Base-by-base conservation (phyloP, 1,140 invertebrate genomes). In the Dendroctonus valens region DNA sequence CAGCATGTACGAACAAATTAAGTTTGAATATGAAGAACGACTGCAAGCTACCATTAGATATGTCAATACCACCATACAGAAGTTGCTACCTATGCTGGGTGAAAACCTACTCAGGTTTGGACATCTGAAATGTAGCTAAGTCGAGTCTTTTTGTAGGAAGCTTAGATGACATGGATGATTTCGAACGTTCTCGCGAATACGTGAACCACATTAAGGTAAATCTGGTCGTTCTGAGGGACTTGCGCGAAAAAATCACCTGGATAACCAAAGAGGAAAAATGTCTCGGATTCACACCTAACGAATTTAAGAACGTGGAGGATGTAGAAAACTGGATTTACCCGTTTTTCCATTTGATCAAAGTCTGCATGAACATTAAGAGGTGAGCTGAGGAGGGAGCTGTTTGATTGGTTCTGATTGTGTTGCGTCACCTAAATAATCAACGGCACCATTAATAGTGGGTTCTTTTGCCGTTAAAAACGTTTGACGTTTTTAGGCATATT, bases 221-320 rank as follows among this genome's bases (percentile, higher is more conserved):
- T 59, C 84, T 91, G 53, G 86, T 88, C 68, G 83, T 88, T 71
- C 79, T 96, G n/a, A 83, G 86, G 69, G 85, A 87, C 54, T 87
- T 91, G 67, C 84, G 89, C 69, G 84, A 88, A 67, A 82, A 88
- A 70, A 87, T 92, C 26, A 74, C 81, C 5, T 95, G 92, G 92
- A 93, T 96, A 46, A 95, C 95, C 79, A 87, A 89, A 72, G 93
- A 96, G 83, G 93, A 97, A 83, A 80, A 80, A 7, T 83, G 94
- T 3, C 93, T 95, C 72, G 92, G 93, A 75, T 89, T 93, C 74
- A 87, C 89, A 2, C 72, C 86, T 48, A 87, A 88, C 0, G 77
- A 80, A 41, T 97, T 90, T 79, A 84, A 87, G 5, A 87, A 90
- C 66, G 82, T 94, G 39, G 87, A 89, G 68, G 87, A 92, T 69